Percentiles rank a stretch among this genome's conserved stretches.
Evolutionary conservation across 2,797 vertebrate species (phyloP).

Genomic region (Phalloptychus januarius): DNA sequence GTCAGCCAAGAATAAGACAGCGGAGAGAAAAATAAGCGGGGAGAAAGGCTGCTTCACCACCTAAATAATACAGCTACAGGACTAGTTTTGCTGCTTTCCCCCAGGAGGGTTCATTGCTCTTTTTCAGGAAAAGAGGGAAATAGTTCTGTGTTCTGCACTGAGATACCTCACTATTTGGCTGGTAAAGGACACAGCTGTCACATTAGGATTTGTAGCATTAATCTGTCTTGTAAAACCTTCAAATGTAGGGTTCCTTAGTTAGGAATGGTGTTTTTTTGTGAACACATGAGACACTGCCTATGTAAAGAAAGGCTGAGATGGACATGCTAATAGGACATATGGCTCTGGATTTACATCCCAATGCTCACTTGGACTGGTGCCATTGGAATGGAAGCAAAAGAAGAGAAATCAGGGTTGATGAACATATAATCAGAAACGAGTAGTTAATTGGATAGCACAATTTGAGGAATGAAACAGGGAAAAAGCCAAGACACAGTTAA

Average conservation of each 20-base stretch:
- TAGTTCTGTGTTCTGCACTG: slow-evolving; percentile 31
- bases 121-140: slow-evolving; percentile 38
- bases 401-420: slow-evolving; percentile 11
- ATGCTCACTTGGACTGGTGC: slow-evolving; percentile 55
- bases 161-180: slow-evolving; percentile 27
- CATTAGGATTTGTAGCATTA: slow-evolving; percentile 71
- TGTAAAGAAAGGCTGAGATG: slow-evolving; percentile 37
- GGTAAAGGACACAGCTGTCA: slow-evolving; percentile 75
- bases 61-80: slow-evolving; percentile 59
- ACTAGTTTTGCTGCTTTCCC: slow-evolving; percentile 28
- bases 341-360: slow-evolving; percentile 59
- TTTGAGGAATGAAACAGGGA: background rate
- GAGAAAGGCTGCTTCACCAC: slow-evolving; percentile 45
- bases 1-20: slow-evolving; percentile 72
- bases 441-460: slow-evolving; percentile 5
- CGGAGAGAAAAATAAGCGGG: slow-evolving; percentile 63
- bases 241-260: slow-evolving; percentile 50
- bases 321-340: slow-evolving; percentile 58
- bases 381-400: slow-evolving; percentile 21
- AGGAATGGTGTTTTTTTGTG: slow-evolving; percentile 33
- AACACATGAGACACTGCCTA: slow-evolving; percentile 36
- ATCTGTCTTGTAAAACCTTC: slow-evolving; percentile 70
- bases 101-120: slow-evolving; percentile 41
- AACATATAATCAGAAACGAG: slow-evolving; percentile 21
- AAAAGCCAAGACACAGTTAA: slow-evolving; percentile 4